phyloP scores from a whole-genome alignment of 1,140 invertebrate species.

The Homarus americanus region DNA sequence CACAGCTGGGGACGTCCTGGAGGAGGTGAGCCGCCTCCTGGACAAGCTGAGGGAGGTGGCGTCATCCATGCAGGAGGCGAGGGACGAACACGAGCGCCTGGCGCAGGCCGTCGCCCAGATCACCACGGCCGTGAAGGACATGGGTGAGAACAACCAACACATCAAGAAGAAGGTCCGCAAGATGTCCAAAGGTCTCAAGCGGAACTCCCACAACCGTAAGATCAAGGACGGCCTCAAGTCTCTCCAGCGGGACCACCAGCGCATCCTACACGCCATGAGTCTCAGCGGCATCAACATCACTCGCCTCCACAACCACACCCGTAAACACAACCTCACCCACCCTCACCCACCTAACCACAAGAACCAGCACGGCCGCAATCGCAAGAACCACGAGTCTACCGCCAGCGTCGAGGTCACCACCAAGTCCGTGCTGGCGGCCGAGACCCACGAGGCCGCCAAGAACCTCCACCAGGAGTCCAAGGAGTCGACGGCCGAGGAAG shows the following conservation, averaged over 20 bases:
- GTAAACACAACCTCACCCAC: slow-evolving; percentile 44
- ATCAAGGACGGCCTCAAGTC: slow-evolving; percentile 72
- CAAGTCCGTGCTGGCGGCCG: slow-evolving; percentile 10
- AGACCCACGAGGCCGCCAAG: neutral
- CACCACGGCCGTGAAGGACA: slow-evolving; percentile 65
- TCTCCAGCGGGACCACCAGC: slow-evolving; percentile 72
- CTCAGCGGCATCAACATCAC: slow-evolving; percentile 54
- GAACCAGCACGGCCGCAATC: slow-evolving; percentile 38
- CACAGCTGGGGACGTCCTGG: slow-evolving; percentile 32
- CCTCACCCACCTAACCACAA: slow-evolving; percentile 11
- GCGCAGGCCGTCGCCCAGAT: slow-evolving; percentile 65
- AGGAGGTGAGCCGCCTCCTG: slow-evolving; percentile 66
- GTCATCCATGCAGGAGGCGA: slow-evolving; percentile 58
- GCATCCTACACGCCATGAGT: slow-evolving; percentile 73
- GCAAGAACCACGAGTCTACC: slow-evolving; percentile 32
- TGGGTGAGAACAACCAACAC: slow-evolving; percentile 69
- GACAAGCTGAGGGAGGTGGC: slow-evolving; percentile 63
- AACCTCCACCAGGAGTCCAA: neutral
- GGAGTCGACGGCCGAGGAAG: neutral
- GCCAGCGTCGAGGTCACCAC: slow-evolving; percentile 13
- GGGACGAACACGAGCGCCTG: slow-evolving; percentile 68
- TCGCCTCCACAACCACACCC: slow-evolving; percentile 51
- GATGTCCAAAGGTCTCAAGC: slow-evolving; percentile 69
- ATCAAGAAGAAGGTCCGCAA: slow-evolving; percentile 74
- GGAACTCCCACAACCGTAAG: slow-evolving; percentile 67